These are phyloP conservation scores for Sesia bembeciformis DNA, from an alignment of 2,888 invertebrate genomes.

Conservation along the genomic window DNA sequence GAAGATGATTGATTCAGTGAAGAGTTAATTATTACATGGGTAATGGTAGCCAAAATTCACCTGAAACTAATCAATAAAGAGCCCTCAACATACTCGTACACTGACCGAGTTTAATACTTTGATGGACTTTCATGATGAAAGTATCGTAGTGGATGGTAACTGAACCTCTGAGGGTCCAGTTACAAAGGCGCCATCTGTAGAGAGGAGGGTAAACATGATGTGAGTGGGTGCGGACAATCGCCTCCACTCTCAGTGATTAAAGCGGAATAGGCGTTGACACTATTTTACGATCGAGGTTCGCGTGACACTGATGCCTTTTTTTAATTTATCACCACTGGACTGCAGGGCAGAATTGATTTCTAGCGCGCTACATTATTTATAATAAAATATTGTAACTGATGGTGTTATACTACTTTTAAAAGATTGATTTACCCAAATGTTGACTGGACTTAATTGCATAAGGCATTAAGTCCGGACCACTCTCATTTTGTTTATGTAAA, in stretches of 20 bases:
- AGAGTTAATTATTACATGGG: not conserved
- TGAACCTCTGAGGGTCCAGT: constrained; percentile 43
- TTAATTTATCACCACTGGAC: not conserved
- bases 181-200: constrained; percentile 58
- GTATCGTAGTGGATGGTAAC: constrained; percentile 45
- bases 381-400: no score
- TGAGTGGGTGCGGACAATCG: constrained; percentile 60
- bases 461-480: no score
- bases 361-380: not conserved
- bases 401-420: no score
- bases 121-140: constrained; percentile 38
- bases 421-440: no score
- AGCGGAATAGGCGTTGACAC: constrained; percentile 66
- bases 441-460: no score
- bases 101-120: constrained; percentile 24
- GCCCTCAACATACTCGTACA: constrained; percentile 14
- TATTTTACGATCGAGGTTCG: constrained; percentile 47
- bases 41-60: constrained; percentile 2
- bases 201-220: constrained; percentile 61
- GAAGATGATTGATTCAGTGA: not conserved
- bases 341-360: not conserved
- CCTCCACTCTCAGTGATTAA: constrained; percentile 70
- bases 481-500: no score
- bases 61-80: constrained; percentile 25
- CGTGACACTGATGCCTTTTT: not conserved